Percentiles rank a stretch among this genome's conserved stretches.
Evolutionary conservation across 92 coral and sea anemone genomes (phyloP).

Genomic region (Palythoa caribaeorum): DNA sequence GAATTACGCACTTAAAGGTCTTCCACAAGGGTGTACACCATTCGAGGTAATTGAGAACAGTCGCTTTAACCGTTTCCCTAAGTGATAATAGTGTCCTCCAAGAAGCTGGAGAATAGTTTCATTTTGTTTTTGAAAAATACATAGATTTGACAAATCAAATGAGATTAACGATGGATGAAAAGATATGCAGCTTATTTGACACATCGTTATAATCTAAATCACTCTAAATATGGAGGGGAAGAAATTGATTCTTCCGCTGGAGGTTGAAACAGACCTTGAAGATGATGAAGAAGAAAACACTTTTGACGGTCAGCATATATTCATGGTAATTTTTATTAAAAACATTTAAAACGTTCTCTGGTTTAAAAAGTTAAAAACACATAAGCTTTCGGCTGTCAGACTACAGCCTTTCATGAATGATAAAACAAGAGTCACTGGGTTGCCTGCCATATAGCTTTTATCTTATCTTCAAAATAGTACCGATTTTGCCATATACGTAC

Average conservation of each 20-base stretch:
- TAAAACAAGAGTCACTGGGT: no score
- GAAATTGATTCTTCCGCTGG: background rate
- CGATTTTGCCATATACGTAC: no score
- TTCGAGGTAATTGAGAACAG: conserved; percentile 9
- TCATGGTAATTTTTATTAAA: no score
- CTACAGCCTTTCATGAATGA: no score
- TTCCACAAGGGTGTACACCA: conserved; percentile 9
- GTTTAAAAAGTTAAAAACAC: no score
- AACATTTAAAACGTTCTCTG: no score
- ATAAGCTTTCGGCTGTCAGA: no score
- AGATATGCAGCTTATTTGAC: background rate
- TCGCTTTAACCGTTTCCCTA: conserved; percentile 11
- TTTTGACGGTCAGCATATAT: background rate
- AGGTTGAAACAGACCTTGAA: conserved; percentile 13
- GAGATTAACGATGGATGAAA: background rate
- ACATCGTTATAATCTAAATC: background rate
- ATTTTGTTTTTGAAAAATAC: background rate
- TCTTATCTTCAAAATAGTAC: no score
- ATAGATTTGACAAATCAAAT: conserved; percentile 5
- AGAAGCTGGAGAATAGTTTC: background rate
- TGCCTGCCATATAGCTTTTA: no score
- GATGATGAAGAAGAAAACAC: conserved; percentile 5
- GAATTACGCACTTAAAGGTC: background rate
- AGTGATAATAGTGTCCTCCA: background rate
- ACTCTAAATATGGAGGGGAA: background rate